Evolutionary conservation across 2,113 vertebrate species (phyloP).

Genomic region (Phrynocephalus versicolor): DNA sequence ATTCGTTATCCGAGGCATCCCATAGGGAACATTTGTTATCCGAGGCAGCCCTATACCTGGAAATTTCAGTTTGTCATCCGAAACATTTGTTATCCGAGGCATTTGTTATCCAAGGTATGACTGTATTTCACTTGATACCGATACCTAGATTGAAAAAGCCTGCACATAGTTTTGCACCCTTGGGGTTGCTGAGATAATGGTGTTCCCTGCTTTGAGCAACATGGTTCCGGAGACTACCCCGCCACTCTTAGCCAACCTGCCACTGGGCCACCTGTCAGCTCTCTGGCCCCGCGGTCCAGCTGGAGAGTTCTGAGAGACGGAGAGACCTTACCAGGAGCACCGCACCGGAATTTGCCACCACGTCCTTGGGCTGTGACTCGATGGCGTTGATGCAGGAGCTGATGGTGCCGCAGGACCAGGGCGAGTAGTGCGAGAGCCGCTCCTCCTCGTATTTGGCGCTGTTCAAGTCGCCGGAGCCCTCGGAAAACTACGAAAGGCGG

Average conservation of each 20-base stretch:
- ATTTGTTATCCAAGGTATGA: too few relatives aligned
- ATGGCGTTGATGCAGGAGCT: conserved; percentile 88
- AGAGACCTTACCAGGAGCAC: conserved; percentile 85
- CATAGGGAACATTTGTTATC: too few relatives aligned
- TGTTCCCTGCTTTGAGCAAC: not conserved
- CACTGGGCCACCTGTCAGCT: not conserved
- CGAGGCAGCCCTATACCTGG: too few relatives aligned
- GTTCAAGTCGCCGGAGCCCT: conserved; percentile 80
- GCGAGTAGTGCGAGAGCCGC: conserved; percentile 89
- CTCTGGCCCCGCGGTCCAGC: not conserved
- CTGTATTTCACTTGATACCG: too few relatives aligned
- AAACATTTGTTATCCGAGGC: too few relatives aligned
- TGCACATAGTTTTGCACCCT: too few relatives aligned
- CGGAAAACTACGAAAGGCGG: conserved; percentile 79
- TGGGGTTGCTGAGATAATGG: too few relatives aligned
- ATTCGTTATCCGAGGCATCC: too few relatives aligned
- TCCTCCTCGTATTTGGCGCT: conserved; percentile 89
- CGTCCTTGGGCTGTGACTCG: conserved; percentile 86
- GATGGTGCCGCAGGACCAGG: conserved; percentile 93
- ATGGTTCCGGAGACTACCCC: not conserved
- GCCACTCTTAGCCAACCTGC: not conserved
- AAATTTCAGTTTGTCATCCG: too few relatives aligned
- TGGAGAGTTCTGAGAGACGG: not conserved
- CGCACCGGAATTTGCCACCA: conserved; percentile 83
- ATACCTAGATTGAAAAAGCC: too few relatives aligned